These are phyloP conservation scores for Acrocephalus kingi DNA, from an alignment of 2,113 vertebrate genomes.

Conservation along the genomic window DNA sequence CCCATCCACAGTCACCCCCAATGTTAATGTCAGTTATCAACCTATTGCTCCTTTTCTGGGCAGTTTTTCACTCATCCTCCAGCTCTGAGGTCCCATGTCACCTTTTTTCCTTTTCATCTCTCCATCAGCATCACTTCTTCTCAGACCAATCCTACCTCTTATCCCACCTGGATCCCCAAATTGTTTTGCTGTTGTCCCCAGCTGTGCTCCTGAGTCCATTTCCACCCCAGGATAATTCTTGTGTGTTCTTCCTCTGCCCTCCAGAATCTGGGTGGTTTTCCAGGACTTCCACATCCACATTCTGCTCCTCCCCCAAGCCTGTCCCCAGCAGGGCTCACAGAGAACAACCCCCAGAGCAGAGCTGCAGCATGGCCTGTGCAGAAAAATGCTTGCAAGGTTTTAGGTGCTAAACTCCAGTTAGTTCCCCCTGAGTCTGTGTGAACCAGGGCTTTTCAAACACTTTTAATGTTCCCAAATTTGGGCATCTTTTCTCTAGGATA, in stretches of 20 bases:
- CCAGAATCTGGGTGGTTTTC: not conserved
- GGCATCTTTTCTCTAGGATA: slow-evolving; percentile 15
- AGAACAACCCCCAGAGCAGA: not conserved
- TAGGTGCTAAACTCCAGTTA: not conserved
- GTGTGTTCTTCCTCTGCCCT: not conserved
- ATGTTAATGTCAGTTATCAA: not conserved
- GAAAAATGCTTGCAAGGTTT: not conserved
- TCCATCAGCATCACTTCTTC: not conserved
- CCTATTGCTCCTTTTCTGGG: not conserved
- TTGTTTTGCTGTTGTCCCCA: not conserved
- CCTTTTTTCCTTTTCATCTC: not conserved
- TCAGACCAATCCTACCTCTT: not conserved
- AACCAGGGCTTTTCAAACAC: slow-evolving; percentile 5
- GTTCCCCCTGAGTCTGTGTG: not conserved
- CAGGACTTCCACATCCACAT: not conserved
- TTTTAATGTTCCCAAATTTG: slow-evolving; percentile 36
- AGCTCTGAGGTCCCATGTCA: not conserved
- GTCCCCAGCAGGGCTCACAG: not conserved
- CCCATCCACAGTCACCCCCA: not conserved
- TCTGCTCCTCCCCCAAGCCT: not conserved
- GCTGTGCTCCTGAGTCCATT: not conserved
- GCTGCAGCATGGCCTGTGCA: not conserved
- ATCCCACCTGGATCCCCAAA: not conserved
- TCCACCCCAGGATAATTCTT: not conserved
- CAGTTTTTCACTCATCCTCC: not conserved